phyloP scores from a whole-genome alignment of 2,888 invertebrate genomes.

The Torymus auratus region DNA sequence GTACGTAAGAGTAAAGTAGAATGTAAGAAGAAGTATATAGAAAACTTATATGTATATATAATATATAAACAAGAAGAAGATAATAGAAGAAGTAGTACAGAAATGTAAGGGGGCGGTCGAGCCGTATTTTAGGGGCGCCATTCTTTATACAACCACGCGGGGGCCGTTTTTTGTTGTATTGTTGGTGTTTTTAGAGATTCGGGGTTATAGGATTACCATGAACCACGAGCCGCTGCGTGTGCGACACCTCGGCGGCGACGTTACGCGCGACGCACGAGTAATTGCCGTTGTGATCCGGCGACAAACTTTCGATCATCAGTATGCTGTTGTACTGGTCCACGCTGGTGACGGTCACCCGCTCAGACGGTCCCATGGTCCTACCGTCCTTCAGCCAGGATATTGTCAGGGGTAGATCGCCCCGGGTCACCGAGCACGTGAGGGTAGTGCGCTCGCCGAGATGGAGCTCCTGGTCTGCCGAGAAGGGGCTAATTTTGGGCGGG shows the following conservation, averaged over 20 bases:
- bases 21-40: neutral
- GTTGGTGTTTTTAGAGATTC: slow-evolving; percentile 38
- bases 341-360: slow-evolving; percentile 83
- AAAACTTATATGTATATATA: slow-evolving; percentile 4
- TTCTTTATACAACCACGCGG: too few relatives aligned
- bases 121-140: slow-evolving; percentile 62
- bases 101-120: slow-evolving; percentile 58
- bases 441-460: slow-evolving; percentile 86
- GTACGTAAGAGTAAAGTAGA: neutral
- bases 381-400: slow-evolving; percentile 88
- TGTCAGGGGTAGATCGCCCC: slow-evolving; percentile 86
- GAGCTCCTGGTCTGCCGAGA: slow-evolving; percentile 83
- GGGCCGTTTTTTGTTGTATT: too few relatives aligned
- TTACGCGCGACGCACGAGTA: slow-evolving; percentile 87
- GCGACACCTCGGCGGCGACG: slow-evolving; percentile 85
- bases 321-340: slow-evolving; percentile 88
- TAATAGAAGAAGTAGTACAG: slow-evolving; percentile 11
- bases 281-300: slow-evolving; percentile 87
- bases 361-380: slow-evolving; percentile 81
- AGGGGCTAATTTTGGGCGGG: slow-evolving; percentile 88
- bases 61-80: slow-evolving; percentile 4
- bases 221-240: slow-evolving; percentile 85
- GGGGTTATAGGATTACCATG: slow-evolving; percentile 82
- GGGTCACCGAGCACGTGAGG: slow-evolving; percentile 85
- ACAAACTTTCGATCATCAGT: slow-evolving; percentile 86